Base-by-base conservation (phyloP, 2,888 invertebrate species). In the Eustalomyia histrio region DNA sequence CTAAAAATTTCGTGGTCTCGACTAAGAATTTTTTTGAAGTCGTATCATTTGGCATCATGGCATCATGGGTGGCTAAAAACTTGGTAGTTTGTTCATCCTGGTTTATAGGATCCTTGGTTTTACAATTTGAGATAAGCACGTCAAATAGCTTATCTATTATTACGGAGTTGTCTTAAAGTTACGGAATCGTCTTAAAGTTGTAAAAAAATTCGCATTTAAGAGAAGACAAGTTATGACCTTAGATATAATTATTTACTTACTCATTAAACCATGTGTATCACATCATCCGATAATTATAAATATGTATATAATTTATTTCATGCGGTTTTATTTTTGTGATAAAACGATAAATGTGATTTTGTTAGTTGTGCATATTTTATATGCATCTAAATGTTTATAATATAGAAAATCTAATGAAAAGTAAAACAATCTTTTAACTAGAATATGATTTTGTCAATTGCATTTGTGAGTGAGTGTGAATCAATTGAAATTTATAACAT, bases 241-340 rank as follows among this genome's bases (percentile, higher is more conserved):
- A 12, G 10, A 39, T 14, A 39, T 12, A 39, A 39, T 1, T 47
- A 53, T 60, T 60, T 35, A 76, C 39, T 76, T 80, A 60, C 35
- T 80, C 68, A 76, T 73, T 69, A 76, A 74, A 76, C 68, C 76
- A 80, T 80, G 64, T 58, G 60, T 53, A 73, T 76, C 80, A 80
- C 80, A 80, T 80, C 80, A 76, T 73, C 60, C 60, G 58, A 74
- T 76, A 69, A 68, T 63, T 68, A 69, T 80, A 76, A 69, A 73
- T 71, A 47, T 71, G 52, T 33, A 43, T 71, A 18, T 50, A 64
- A 53, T 76, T 71, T 71, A 53, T 71, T 76, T 76, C 64, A 71
- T 76, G 69, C 69, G 64, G 64, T 71, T 71, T 63, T 65, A 9
- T 55, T 24, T 60, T 33, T 52, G n/a, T 12, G 17, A 57, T 8